Base-by-base conservation (phyloP, 2,113 vertebrate species). In the Coreoperca whiteheadi region DNA sequence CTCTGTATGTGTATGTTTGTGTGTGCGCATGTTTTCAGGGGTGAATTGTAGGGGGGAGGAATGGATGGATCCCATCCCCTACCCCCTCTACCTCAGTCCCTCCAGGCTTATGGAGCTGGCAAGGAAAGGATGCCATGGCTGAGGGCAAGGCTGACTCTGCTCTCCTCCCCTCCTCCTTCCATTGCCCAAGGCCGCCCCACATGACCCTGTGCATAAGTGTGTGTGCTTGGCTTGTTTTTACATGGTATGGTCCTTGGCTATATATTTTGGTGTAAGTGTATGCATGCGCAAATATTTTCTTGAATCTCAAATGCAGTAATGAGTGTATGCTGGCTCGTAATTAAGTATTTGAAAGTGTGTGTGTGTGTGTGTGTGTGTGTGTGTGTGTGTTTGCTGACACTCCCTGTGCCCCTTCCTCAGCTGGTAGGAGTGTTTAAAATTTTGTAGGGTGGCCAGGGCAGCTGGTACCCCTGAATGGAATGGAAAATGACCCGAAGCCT, bases 131-230 rank as follows among this genome's bases (percentile, higher is more conserved):
- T 92, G 94, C 91, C 93, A 91, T 88, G 93, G 92, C 92, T 89
- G 79, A 94, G 93, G 91, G 91, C 93, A 94, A 93, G 92, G 92
- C 91, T 93, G 90, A 90, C 88, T 86, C 83, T 56, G 79, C 89
- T 84, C 88, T 48, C 82, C 84, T 69, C 74, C 88, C 81, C 76
- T 67, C 69, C 71, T 85, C 70, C 81, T 87, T 77, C 85, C 51
- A 54, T 79, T 79, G 90, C 91, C 89, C 89, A 93, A 92, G 91
- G 94, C 93, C 46, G 69, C 84, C 87, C 86, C 87, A 87, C 87
- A 91, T 89, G 91, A 94, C 91, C 88, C 84, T 87, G n/a, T 74
- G 71, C 60, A 18, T 68, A 28, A 23, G 71, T 39, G 57, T 50
- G 71, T 30, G 41, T 67, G 66, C 60, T 72, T 48, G 64, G 73